These are phyloP conservation scores for Hippolais icterina DNA, from an alignment of 2,113 vertebrate species.

Conservation along the genomic window DNA sequence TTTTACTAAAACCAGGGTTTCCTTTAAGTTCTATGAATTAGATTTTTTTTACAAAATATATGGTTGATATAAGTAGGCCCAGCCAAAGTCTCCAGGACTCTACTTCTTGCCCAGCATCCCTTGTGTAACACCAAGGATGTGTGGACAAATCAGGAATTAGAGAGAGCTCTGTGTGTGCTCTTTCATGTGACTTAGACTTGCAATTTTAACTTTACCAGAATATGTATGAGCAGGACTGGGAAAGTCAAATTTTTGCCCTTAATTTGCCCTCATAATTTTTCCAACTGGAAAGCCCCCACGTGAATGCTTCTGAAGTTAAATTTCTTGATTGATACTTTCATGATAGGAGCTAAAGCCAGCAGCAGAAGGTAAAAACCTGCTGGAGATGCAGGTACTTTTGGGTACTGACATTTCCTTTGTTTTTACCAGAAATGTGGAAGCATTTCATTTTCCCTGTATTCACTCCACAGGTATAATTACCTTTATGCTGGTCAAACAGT, in stretches of 20 bases:
- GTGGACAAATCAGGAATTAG: not conserved
- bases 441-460: not conserved
- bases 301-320: not conserved
- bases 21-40: not conserved
- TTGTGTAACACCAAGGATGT: not conserved
- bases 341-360: not conserved
- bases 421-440: not conserved
- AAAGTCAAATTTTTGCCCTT: not conserved
- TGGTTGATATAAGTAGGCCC: not conserved
- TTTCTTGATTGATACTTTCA: not conserved
- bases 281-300: not conserved
- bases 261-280: not conserved
- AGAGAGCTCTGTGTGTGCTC: not conserved
- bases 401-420: not conserved
- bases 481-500: not conserved
- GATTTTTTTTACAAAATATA: rapidly evolving
- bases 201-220: not conserved
- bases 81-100: not conserved
- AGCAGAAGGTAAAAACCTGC: not conserved
- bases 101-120: not conserved
- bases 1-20: not conserved
- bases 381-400: not conserved
- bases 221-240: not conserved
- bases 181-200: not conserved
- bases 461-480: not conserved